Conservation (phyloP, 2,797 vertebrate species). For the Melanotaenia maccullochi region DNA sequence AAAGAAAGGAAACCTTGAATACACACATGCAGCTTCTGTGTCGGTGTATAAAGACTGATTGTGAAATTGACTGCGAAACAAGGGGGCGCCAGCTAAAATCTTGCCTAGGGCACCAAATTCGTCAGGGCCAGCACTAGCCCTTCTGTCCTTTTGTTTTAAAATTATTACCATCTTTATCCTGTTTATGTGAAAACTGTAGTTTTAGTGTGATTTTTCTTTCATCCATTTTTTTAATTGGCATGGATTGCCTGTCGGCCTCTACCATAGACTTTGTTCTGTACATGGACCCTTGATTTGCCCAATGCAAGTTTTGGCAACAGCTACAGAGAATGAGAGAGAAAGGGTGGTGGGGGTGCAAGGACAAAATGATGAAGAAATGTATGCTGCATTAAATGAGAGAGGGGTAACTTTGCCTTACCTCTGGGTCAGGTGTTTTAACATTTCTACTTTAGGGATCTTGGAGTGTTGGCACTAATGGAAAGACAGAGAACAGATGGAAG, state of each 20-base stretch:
- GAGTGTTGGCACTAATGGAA: conserved; percentile 27
- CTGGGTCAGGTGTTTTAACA: conserved; percentile 49
- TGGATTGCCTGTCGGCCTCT: conserved; percentile 40
- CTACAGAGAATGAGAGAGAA: conserved; percentile 13
- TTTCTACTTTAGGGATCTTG: conserved; percentile 37
- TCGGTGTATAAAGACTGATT: too few relatives aligned
- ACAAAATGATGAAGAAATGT: conserved; percentile 45
- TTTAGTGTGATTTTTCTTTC: conserved; percentile 25
- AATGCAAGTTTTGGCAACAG: conserved; percentile 41
- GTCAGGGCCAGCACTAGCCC: neutral
- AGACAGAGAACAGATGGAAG: conserved; percentile 52
- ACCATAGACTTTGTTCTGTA: conserved; percentile 48
- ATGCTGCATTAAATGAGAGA: conserved; percentile 40
- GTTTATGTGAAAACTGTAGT: neutral
- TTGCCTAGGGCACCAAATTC: too few relatives aligned
- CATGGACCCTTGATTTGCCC: conserved; percentile 30
- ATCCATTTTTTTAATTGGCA: conserved; percentile 20
- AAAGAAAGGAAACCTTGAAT: too few relatives aligned
- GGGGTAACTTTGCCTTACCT: conserved; percentile 31
- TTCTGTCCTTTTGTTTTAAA: neutral
- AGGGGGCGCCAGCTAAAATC: too few relatives aligned
- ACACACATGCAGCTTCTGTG: too few relatives aligned
- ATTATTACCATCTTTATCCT: neutral
- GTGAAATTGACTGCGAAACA: too few relatives aligned
- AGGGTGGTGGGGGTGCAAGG: conserved; percentile 17